Base-by-base conservation (phyloP, 2,113 vertebrate species). In the Grammomys surdaster region DNA sequence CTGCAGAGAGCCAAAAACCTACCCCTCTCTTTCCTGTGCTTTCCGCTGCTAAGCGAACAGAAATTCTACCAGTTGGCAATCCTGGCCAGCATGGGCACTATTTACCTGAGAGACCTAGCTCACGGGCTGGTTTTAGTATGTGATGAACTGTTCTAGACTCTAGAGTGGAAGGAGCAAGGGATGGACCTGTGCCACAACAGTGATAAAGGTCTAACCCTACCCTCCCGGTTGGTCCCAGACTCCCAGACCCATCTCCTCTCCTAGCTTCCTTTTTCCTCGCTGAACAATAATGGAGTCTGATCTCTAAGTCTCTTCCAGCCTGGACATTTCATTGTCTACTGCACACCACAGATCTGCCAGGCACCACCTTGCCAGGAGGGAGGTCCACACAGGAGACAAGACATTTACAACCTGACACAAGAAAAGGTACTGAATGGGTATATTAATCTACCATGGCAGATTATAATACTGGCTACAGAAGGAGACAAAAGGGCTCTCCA, bases 211-310 rank as follows among this genome's bases (percentile, higher is more conserved):
- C 84, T 54, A 24, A 22, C 60, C 89, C 88, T 22, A 4, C 56
- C 56, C 20, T 43, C 22, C 14, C 36, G 12, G 22, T 69, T 31
- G 7, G 22, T 69, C 31, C 65, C 65, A 88, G 51, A 40, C 60
- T 4, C 11, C 0, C 20, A 46, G 75, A 54, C 60, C 33, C 46
- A 63, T 75, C 70, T 85, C 80, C 65, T 91, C 33, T 20, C 76
- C 20, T 82, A 63, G 56, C 46, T 89, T 77, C 33, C 73, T 75
- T 56, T 65, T 24, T 17, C 3, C 4, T 24, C 36, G 82, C 48
- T 77, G 54, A 96, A 93, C 12, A 88, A 92, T 3, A 43, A 93
- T 95, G 70, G 89, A 90, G 46, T 12, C 54, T 6, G 63, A 56
- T 56, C 48, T 56, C 63, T 24, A 54, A n/a, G 46, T 48, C 72